These are phyloP conservation scores for Gopherus flavomarginatus DNA, from an alignment of 2,113 vertebrate species.

Conservation along the genomic window DNA sequence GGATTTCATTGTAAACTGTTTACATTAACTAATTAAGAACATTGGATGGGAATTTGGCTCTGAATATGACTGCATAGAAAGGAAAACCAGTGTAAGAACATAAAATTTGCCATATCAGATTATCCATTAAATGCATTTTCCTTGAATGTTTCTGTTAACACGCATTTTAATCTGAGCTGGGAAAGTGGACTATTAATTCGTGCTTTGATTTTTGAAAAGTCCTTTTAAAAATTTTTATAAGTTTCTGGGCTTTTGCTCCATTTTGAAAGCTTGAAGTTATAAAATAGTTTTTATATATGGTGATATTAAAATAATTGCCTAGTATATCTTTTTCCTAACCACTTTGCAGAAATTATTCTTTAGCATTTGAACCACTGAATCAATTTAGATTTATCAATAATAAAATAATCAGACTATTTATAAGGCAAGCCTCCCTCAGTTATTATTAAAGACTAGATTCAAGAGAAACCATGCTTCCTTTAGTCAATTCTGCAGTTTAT, in stretches of 20 bases:
- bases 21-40: neutral
- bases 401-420: neutral
- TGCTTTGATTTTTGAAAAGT: neutral
- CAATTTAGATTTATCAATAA: neutral
- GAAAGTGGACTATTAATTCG: conserved; percentile 8
- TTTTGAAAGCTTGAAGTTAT: neutral
- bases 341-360: neutral
- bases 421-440: neutral
- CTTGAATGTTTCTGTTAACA: conserved; percentile 24
- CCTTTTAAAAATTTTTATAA: neutral
- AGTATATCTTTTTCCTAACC: neutral
- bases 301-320: neutral
- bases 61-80: neutral
- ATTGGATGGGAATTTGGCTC: neutral
- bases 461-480: neutral
- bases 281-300: neutral
- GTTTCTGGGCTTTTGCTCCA: neutral
- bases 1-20: neutral
- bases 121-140: conserved; percentile 11
- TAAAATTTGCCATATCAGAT: neutral
- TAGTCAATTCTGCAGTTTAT: neutral
- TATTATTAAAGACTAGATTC: neutral
- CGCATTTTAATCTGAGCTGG: neutral
- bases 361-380: neutral
- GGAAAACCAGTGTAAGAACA: neutral